phyloP scores from a whole-genome alignment of 2,797 vertebrate species.

The Helarctos malayanus region DNA sequence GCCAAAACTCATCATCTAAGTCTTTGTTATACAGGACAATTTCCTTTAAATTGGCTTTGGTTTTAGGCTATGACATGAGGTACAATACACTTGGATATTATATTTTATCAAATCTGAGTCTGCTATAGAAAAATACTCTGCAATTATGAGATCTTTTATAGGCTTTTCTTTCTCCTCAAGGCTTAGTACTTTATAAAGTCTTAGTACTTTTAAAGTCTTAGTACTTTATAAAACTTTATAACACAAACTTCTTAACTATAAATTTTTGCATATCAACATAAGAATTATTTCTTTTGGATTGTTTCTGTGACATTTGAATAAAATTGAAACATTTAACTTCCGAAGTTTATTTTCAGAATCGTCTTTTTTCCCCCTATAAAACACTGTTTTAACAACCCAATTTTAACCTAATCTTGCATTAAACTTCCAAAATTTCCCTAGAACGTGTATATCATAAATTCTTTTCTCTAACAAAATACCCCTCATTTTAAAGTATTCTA shows the following conservation, averaged over 20 bases:
- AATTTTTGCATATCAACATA: background rate
- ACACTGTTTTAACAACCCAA: background rate
- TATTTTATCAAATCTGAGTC: conserved; percentile 14
- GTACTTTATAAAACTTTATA: background rate
- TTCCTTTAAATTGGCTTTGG: conserved; percentile 7
- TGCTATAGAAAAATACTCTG: background rate
- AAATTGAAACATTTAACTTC: conserved; percentile 15
- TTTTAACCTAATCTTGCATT: background rate
- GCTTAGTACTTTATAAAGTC: background rate
- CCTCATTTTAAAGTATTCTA: background rate
- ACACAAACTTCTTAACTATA: background rate
- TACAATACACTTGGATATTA: background rate
- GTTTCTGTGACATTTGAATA: background rate
- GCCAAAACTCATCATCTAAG: background rate
- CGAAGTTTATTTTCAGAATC: conserved; percentile 30
- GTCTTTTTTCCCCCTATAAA: background rate
- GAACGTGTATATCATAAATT: background rate
- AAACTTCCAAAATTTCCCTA: background rate
- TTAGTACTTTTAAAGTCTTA: conserved; percentile 15
- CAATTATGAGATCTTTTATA: conserved; percentile 19
- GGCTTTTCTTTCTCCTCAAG: background rate
- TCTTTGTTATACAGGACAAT: background rate
- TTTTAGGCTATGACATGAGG: background rate
- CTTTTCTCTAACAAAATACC: background rate
- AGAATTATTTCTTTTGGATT: conserved; percentile 22